A percentile compares a stretch with the other conserved stretches of the same genome.
phyloP scores from a whole-genome alignment of 1,140 invertebrate species.

The Eriocheir sinensis region DNA sequence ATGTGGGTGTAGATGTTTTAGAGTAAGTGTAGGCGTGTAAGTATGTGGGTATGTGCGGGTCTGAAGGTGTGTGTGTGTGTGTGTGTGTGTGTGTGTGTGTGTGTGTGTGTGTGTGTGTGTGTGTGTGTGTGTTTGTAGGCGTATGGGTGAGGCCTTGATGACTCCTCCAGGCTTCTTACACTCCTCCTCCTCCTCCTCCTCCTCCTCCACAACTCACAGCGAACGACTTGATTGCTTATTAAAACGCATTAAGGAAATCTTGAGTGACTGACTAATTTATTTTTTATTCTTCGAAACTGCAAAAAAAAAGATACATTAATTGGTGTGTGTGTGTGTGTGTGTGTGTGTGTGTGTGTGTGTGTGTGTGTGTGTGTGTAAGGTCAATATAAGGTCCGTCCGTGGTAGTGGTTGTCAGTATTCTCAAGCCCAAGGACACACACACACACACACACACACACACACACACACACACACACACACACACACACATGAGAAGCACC shows the following conservation, averaged over 20 bases:
- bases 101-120: neutral
- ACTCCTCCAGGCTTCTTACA: neutral
- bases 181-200: slow-evolving; percentile 10
- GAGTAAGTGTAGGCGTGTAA: too few relatives aligned
- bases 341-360: too few relatives aligned
- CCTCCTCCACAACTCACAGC: neutral
- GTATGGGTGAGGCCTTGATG: neutral
- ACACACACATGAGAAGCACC: neutral
- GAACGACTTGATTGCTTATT: neutral
- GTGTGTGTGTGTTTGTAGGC: neutral
- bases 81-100: neutral
- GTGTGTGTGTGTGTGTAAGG: too few relatives aligned
- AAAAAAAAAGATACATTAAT: too few relatives aligned
- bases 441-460: neutral
- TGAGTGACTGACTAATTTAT: too few relatives aligned
- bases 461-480: neutral
- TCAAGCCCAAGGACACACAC: neutral
- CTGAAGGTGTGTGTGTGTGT: neutral
- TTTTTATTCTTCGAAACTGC: too few relatives aligned
- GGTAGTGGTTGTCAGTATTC: too few relatives aligned
- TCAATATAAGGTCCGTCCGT: too few relatives aligned
- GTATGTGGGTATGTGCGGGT: neutral
- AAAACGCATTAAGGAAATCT: neutral
- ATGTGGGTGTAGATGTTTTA: too few relatives aligned
- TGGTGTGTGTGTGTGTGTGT: too few relatives aligned